Base-by-base conservation (phyloP, 1,140 invertebrate genomes). In the Leptonema lineaticorne region DNA sequence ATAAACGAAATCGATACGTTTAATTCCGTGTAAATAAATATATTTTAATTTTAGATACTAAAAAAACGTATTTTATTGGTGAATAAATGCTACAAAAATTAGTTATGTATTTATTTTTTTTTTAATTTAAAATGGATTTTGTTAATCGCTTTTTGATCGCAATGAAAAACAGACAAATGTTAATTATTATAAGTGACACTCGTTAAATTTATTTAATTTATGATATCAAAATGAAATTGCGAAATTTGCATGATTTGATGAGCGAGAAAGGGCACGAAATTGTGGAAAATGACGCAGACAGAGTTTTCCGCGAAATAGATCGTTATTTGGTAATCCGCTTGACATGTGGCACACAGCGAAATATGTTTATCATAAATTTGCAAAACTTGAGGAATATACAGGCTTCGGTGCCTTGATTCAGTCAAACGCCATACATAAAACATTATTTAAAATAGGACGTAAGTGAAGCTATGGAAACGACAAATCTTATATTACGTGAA, bases 371-470 rank as follows among this genome's bases (percentile, higher is more conserved):
- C 59, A 45, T 62, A 62, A 22, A 62, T 62, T 37, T 60, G 30
- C 24, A 48, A 20, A 48, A 16, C 41, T 7, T 16, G 20, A 2
- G 11, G 46, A 20, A 4, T 9, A 4, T 27, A 18, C 29, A 30
- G 24, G 48, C 5, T 16, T 41, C n/a, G n/a, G n/a, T n/a, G n/a
- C 33, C 11, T 14, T 1, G 59, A 45, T 62, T 62, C 59, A 20
- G 37, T 37, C 33, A 26, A 30, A 16, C 11, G 20, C 14, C 33
- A 64, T 64, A 64, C 62, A 64, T 64, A 64, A 64, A 64, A 64
- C 62, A 64, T 64, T 64, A 50, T 50, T 64, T 64, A 64, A 64
- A 64, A 64, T 41, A 64, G 46, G 62, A 27, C 1, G 59, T 62
- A 37, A 22, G 30, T 24, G 16, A 53, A 9, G 2, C 37, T 9